These are phyloP conservation scores for Addax nasomaculatus DNA, from an alignment of 2,113 vertebrate species.

Conservation along the genomic window DNA sequence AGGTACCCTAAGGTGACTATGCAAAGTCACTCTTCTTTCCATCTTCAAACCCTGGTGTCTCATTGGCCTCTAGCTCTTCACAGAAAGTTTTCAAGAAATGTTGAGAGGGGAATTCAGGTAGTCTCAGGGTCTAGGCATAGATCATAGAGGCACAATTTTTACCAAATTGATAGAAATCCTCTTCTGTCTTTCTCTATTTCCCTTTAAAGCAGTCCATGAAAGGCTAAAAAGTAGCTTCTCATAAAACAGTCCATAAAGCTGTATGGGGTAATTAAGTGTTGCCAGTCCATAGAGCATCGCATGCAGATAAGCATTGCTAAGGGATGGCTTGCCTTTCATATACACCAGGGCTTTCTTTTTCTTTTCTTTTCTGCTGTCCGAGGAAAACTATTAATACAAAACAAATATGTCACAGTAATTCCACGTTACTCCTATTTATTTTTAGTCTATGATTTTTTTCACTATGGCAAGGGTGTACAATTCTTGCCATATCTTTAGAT, in stretches of 20 bases:
- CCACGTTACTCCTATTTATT: neutral
- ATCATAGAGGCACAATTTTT: neutral
- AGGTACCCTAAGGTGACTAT: neutral
- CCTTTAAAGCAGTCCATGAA: conserved; percentile 6
- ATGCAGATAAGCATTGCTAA: neutral
- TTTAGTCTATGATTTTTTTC: neutral
- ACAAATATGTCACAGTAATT: neutral
- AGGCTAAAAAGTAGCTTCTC: conserved; percentile 21
- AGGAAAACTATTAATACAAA: neutral
- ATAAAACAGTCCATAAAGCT: conserved; percentile 39
- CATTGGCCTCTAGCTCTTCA: neutral
- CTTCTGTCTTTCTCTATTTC: neutral
- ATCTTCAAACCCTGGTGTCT: neutral
- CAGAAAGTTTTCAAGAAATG: neutral
- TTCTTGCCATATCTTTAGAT: neutral
- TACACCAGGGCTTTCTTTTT: neutral
- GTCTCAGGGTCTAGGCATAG: neutral
- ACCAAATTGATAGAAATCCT: neutral
- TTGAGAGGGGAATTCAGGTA: neutral
- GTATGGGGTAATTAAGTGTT: neutral
- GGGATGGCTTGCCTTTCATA: neutral
- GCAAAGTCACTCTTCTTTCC: neutral
- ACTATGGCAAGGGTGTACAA: neutral
- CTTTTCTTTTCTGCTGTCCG: neutral
- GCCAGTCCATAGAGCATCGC: neutral